Evolutionary conservation across 2,113 vertebrate species (phyloP), one percentile per base, ranked within the genome.

Genomic region (Myotis lucifugus): DNA sequence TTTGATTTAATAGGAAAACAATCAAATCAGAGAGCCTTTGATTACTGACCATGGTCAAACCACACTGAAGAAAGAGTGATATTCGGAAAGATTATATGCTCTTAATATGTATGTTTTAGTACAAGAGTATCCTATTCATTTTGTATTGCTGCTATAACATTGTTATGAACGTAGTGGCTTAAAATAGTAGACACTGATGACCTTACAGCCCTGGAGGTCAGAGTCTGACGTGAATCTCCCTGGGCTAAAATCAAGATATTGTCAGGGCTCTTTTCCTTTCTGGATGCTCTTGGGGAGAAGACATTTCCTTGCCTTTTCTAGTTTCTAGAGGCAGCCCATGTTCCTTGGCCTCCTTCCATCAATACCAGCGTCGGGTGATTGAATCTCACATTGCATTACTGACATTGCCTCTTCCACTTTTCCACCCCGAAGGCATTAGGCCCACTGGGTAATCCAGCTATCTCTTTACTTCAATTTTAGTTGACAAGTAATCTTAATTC

Each of bases 11-110:
- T 85, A 66, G 13, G 27, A 52, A 69, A 70, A 54, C 34, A 48
- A 6, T 23, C 21, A 56, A 93, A 79, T 85, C 34, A 73, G 34
- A 90, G 61, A 46, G 34, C 69, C 32, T 73, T 54, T 93, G n/a
- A 5, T 37, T 82, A 40, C 76, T 50, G 74, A 82, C n/a, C 56
- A 40, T 69, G 67, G 12, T 21, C 59, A 86, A 40, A 61, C n/a
- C 9, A 69, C 54, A 73, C 15, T 18, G 73, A 74, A 92, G 70
- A 54, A 74, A 91, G 56, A 70, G 15, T 48, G 79, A 85, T 8
- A 13, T 73, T 95, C 66, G 67, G 23, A 88, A 54, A 79, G 56
- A 14, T 74, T 56, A 56, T 48, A 74, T 74, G 67, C 48, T 54
- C 6, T 66, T 29, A 73, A n/a, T 72, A 48, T 50, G 14, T 46